These are phyloP conservation scores for Kuschelorhynchus macadamiae DNA, from an alignment of 2,888 invertebrate genomes.

Conservation along the genomic window DNA sequence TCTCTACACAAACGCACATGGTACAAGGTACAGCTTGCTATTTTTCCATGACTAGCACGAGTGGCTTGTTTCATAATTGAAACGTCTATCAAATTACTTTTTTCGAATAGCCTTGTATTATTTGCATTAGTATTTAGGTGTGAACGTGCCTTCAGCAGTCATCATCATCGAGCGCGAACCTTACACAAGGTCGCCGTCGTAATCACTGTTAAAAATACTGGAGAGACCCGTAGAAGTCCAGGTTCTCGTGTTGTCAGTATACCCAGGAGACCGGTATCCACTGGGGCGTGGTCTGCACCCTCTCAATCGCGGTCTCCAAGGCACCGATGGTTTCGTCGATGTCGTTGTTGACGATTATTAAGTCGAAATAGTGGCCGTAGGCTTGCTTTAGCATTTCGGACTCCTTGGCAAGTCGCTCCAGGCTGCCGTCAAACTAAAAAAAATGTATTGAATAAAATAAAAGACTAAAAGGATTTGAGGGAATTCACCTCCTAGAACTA, in stretches of 20 bases:
- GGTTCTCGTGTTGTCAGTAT: conserved; percentile 80
- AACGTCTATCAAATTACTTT: too few relatives aligned
- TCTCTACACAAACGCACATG: too few relatives aligned
- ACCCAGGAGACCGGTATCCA: conserved; percentile 99
- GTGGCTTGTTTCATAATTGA: too few relatives aligned
- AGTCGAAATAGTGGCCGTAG: conserved; percentile 99
- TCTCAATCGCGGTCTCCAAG: conserved; percentile 91
- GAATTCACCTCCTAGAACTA: too few relatives aligned
- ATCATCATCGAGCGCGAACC: conserved; percentile 26
- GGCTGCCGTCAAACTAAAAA: conserved; percentile 95
- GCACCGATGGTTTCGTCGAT: conserved; percentile 98
- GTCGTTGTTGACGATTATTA: conserved; percentile 98
- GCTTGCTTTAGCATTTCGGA: conserved; percentile 96
- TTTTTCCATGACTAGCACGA: too few relatives aligned
- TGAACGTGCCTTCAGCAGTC: background rate
- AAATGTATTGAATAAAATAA: conserved; percentile 55
- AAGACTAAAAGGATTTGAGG: too few relatives aligned
- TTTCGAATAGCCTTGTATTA: too few relatives aligned
- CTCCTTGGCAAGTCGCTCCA: conserved; percentile 96
- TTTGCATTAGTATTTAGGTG: too few relatives aligned
- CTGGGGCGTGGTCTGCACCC: conserved; percentile 91
- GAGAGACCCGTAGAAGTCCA: conserved; percentile 62
- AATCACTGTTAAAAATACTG: conserved; percentile 59
- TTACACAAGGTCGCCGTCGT: conserved; percentile 47
- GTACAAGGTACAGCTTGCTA: too few relatives aligned